These are phyloP conservation scores for Parascotia fuliginaria DNA, from an alignment of 2,888 invertebrate species.

Conservation along the genomic window DNA sequence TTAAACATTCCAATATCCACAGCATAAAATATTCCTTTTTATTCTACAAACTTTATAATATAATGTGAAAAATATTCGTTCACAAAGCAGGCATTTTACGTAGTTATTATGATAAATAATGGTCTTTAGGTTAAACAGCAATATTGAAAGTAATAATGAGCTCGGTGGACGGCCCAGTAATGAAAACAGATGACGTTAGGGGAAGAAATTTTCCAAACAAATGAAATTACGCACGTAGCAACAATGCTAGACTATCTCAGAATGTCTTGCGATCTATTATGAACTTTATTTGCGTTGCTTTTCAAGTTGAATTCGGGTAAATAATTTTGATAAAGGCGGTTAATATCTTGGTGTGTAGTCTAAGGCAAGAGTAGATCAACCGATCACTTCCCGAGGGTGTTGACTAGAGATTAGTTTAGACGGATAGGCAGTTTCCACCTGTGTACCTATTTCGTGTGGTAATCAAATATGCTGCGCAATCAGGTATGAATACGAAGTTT, in stretches of 20 bases:
- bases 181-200: slow-evolving; percentile 58
- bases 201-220: slow-evolving; percentile 44
- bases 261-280: slow-evolving; percentile 12
- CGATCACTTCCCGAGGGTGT: not conserved
- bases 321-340: not conserved
- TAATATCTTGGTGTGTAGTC: not conserved
- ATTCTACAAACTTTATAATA: slow-evolving; percentile 7
- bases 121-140: slow-evolving; percentile 48
- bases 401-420: not conserved
- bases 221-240: slow-evolving; percentile 38
- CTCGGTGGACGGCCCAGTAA: slow-evolving; percentile 52
- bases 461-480: not conserved
- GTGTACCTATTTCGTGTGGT: not conserved
- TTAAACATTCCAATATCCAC: not conserved
- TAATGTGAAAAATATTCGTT: slow-evolving; percentile 32
- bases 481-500: not conserved
- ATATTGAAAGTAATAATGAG: slow-evolving; percentile 59
- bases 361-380: not conserved
- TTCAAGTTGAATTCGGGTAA: slow-evolving; percentile 11
- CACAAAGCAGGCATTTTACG: slow-evolving; percentile 31
- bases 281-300: not conserved
- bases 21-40: not conserved
- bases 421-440: not conserved
- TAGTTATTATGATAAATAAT: slow-evolving; percentile 56
- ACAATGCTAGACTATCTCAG: slow-evolving; percentile 16